Evolutionary conservation across 2,113 vertebrate genomes (phyloP).

Genomic region (Azemiops feae): DNA sequence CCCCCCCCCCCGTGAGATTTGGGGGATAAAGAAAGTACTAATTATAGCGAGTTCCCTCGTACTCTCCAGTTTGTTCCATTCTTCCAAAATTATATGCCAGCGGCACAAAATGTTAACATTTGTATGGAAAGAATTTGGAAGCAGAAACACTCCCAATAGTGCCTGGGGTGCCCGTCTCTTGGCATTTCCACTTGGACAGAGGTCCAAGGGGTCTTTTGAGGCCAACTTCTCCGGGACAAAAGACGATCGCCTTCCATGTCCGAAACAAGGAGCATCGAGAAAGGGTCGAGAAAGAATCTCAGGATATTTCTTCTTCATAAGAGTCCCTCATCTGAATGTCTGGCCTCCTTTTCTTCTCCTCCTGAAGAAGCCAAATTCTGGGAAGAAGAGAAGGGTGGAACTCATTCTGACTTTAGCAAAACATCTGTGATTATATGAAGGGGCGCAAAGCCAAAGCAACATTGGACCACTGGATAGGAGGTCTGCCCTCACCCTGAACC

Average conservation of each 20-base stretch:
- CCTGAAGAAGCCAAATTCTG: neutral
- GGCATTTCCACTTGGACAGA: neutral
- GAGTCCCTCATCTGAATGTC: neutral
- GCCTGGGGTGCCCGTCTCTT: neutral
- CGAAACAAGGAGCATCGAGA: neutral
- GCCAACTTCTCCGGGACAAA: neutral
- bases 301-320: neutral
- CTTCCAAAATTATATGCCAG: neutral
- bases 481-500: neutral
- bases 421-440: neutral
- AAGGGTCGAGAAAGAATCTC: neutral
- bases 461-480: neutral
- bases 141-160: neutral
- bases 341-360: neutral
- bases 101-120: neutral
- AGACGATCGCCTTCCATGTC: neutral
- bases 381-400: neutral
- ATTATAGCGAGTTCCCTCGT: neutral
- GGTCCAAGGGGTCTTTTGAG: neutral
- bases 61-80: neutral
- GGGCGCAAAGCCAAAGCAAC: neutral
- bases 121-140: neutral
- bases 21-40: neutral
- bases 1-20: neutral
- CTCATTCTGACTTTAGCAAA: neutral